These are phyloP conservation scores for Allobates femoralis DNA, from an alignment of 2,797 vertebrate genomes.

Conservation along the genomic window DNA sequence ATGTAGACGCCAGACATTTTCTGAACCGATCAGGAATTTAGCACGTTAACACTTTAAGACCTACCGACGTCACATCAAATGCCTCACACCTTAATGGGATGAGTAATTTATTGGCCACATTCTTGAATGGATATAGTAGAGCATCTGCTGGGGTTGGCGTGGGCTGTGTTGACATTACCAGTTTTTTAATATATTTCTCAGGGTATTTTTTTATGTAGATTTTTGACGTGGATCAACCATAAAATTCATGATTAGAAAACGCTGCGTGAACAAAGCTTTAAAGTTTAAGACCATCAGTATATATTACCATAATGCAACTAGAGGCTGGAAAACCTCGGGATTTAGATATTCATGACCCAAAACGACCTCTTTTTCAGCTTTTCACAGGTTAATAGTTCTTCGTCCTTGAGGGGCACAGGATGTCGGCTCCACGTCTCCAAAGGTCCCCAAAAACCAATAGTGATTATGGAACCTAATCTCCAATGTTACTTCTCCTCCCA, in stretches of 20 bases:
- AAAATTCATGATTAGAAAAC: no score
- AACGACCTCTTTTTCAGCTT: background rate
- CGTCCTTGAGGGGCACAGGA: slow-evolving; percentile 13
- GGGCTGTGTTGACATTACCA: background rate
- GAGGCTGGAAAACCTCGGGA: background rate
- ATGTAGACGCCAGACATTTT: background rate
- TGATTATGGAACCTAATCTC: slow-evolving; percentile 31
- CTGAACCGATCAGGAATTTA: background rate
- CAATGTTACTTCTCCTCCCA: slow-evolving; percentile 21
- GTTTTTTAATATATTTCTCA: background rate
- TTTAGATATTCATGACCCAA: background rate
- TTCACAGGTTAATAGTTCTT: slow-evolving; percentile 25
- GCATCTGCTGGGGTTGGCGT: background rate
- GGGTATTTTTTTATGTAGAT: no score
- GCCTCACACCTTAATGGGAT: background rate
- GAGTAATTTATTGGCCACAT: background rate
- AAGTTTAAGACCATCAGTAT: no score
- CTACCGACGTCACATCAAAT: background rate
- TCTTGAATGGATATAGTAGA: background rate
- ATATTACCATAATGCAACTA: background rate
- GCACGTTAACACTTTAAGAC: background rate
- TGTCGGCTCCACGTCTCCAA: slow-evolving; percentile 25
- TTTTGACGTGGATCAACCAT: no score
- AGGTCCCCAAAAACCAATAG: slow-evolving; percentile 23
- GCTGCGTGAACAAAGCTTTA: no score